Base-by-base conservation (phyloP, 2,888 invertebrate species). In the Tinea trinotella region DNA sequence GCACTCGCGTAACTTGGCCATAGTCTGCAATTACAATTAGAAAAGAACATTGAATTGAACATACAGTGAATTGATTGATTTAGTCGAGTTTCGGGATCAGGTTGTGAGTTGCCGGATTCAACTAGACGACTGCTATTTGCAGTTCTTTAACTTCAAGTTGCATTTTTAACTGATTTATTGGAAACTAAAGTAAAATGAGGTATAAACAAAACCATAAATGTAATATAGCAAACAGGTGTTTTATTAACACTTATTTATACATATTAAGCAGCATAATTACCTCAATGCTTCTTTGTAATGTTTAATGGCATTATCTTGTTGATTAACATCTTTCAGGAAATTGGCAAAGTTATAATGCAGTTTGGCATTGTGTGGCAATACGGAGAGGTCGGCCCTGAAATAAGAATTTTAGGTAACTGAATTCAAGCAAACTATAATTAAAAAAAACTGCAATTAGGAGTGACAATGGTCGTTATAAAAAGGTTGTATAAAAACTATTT, bases 331-430 rank as follows among this genome's bases (percentile, higher is more conserved):
- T 71, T 93, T 90, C 61, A 94, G 87, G 73, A 92, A 92, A 87
- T 96, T 96, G 48, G 92, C 96, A 68, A 92, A 94, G 84, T 96
- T 96, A 86, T 95, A 96, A 81, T 95, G 95, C 80, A 94, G 91
- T 81, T 96, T 96, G 55, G 95, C 95, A 72, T 96, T 96, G 78
- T 93, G 91, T 0, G 95, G 95, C 53, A 94, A 75, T 10, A 92
- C 91, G 60, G 90, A 87, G 55, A 96, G 80, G 50, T 95, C 96
- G 53, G 95, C 91, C 70, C 95, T 95, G 87, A 34, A 88, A 83
- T 35, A 35, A n/a, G n/a, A n/a, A n/a, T n/a, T n/a, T n/a, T n/a
- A n/a, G n/a, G n/a, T n/a, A n/a, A n/a, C n/a, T n/a, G n/a, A n/a
- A n/a, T n/a, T n/a, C n/a, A n/a, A n/a, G n/a, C n/a, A n/a, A n/a